Percentiles rank a stretch among this genome's conserved stretches.
Evolutionary conservation across 2,113 vertebrate species (phyloP).

Genomic region (Callaeas wilsoni): DNA sequence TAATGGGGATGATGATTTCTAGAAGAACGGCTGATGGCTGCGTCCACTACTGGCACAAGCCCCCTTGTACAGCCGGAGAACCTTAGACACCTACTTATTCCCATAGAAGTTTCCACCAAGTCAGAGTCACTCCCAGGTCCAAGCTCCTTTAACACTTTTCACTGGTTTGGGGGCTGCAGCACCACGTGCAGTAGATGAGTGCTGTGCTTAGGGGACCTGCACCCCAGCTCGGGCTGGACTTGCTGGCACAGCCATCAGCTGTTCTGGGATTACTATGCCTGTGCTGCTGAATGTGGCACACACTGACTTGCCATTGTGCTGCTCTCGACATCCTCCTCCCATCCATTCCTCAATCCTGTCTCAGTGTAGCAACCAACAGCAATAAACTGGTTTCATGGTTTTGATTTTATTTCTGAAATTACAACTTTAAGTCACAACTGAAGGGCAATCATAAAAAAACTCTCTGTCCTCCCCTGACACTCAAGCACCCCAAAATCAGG

Average conservation of each 20-base stretch:
- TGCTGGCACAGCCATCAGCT: neutral
- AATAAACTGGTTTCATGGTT: neutral
- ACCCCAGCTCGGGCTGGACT: no score
- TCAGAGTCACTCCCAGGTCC: neutral
- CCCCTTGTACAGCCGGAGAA: no score
- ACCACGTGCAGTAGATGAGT: rapidly evolving
- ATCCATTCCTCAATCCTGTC: rapidly evolving
- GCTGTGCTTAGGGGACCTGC: rapidly evolving
- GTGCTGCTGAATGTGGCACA: rapidly evolving
- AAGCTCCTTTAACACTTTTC: neutral
- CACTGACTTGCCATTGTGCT: rapidly evolving
- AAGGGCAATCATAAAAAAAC: neutral
- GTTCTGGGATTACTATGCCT: rapidly evolving
- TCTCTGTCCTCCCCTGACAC: neutral
- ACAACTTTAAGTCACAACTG: neutral
- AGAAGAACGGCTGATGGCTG: neutral
- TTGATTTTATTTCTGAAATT: neutral
- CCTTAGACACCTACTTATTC: rapidly evolving
- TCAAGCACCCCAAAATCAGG: neutral
- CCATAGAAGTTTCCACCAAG: neutral
- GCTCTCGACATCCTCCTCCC: neutral
- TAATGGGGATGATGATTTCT: neutral
- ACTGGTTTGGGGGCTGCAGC: neutral
- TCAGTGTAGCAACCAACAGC: neutral
- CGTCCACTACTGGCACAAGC: neutral